phyloP scores from a whole-genome alignment of 2,888 invertebrate species.

The Odontothrips loti region DNA sequence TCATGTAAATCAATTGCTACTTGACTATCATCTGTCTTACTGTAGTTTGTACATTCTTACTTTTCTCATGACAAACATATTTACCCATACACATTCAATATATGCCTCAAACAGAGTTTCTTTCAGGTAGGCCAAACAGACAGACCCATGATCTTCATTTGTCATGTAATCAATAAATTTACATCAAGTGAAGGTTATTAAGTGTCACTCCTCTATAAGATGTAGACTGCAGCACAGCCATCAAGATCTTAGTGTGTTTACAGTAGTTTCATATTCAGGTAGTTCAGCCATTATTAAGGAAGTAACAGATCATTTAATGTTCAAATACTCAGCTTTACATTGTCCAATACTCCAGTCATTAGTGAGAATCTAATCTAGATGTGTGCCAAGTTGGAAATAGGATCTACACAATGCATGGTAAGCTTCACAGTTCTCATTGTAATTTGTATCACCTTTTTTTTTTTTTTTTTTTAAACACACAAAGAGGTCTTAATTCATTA shows the following conservation, averaged over 20 bases:
- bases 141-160: neutral
- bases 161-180: neutral
- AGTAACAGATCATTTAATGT: neutral
- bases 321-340: neutral
- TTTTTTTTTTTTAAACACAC: neutral
- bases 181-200: neutral
- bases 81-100: neutral
- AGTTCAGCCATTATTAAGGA: neutral
- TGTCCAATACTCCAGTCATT: slow-evolving; percentile 8
- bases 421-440: neutral
- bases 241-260: neutral
- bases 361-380: neutral
- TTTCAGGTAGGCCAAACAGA: neutral
- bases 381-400: slow-evolving; percentile 4
- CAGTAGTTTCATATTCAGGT: neutral
- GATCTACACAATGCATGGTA: slow-evolving; percentile 10
- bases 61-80: neutral
- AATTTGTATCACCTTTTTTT: neutral
- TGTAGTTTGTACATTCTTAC: neutral
- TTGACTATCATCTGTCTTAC: too few species aligned
- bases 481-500: too few species aligned
- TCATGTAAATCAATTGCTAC: too few species aligned
- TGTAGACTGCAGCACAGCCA: neutral
- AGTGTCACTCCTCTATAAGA: neutral
- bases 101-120: neutral